These are phyloP conservation scores for Bombus difficillimus DNA, from an alignment of 1,140 invertebrate genomes.

Conservation along the genomic window DNA sequence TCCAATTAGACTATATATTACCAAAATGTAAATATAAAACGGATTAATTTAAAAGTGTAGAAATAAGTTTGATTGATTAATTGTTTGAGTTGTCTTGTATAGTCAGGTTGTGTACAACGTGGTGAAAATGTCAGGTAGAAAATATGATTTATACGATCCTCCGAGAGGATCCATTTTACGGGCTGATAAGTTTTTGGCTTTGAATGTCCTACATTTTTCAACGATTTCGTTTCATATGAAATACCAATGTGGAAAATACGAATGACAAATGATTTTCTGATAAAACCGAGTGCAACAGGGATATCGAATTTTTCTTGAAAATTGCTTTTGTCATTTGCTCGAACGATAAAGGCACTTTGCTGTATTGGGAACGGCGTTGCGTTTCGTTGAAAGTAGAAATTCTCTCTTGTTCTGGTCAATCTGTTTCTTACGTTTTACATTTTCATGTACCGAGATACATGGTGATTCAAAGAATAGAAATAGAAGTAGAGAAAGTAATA, in stretches of 20 bases:
- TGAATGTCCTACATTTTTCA: not conserved
- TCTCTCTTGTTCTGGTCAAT: not conserved
- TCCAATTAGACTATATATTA: not conserved
- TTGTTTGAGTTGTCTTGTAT: not conserved
- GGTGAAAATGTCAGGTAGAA: not conserved
- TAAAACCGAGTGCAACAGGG: not conserved
- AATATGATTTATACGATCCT: not conserved
- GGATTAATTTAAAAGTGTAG: not conserved
- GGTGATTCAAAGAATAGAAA: not conserved
- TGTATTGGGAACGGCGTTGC: not conserved
- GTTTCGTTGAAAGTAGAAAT: not conserved
- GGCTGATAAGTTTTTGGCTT: not conserved
- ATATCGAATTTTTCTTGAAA: not conserved
- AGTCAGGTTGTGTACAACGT: no score
- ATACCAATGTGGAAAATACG: not conserved
- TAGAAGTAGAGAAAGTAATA: not conserved
- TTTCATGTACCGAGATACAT: not conserved
- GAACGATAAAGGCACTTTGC: not conserved
- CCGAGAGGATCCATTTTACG: not conserved
- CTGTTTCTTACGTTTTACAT: not conserved
- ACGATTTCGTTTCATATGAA: not conserved
- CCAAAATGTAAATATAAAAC: not conserved
- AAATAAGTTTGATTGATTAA: not conserved
- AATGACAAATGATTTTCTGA: slow-evolving; percentile 2
- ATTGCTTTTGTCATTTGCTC: not conserved